Evolutionary conservation across 2,113 vertebrate species (phyloP).

Genomic region (Galbula dea): DNA sequence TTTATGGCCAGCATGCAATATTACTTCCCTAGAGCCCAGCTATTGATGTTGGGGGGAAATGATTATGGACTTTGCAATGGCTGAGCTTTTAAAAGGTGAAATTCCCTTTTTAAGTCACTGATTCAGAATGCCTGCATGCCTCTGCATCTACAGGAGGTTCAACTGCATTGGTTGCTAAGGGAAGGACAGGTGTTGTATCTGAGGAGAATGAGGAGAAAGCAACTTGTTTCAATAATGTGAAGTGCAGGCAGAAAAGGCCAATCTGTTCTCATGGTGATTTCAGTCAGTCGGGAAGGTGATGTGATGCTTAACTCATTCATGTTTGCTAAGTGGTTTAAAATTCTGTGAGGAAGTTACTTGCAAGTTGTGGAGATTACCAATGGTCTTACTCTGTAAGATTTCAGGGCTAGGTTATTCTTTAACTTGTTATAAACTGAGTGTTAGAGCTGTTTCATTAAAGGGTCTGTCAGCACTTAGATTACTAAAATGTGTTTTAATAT

Average conservation of each 20-base stretch:
- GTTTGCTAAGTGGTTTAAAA: background rate
- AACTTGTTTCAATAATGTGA: background rate
- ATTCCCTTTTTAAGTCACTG: background rate
- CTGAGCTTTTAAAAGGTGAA: background rate
- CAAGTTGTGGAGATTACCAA: background rate
- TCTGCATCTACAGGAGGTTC: background rate
- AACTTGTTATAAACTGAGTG: background rate
- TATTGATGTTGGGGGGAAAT: background rate
- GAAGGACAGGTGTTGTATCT: background rate
- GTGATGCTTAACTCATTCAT: background rate
- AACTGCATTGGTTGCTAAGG: background rate
- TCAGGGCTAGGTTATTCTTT: background rate
- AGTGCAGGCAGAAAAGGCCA: background rate
- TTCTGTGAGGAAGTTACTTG: background rate
- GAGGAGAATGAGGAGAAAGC: background rate
- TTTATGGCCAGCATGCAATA: background rate
- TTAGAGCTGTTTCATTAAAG: conserved; percentile 4
- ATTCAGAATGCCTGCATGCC: background rate
- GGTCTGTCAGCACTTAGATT: background rate
- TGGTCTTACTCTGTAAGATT: background rate
- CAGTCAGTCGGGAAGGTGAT: background rate
- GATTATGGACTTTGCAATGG: background rate
- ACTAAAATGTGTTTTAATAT: background rate
- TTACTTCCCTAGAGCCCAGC: background rate
- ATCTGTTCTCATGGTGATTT: background rate